phyloP scores from a whole-genome alignment of 2,113 vertebrate species.

The Corynorhinus townsendii region DNA sequence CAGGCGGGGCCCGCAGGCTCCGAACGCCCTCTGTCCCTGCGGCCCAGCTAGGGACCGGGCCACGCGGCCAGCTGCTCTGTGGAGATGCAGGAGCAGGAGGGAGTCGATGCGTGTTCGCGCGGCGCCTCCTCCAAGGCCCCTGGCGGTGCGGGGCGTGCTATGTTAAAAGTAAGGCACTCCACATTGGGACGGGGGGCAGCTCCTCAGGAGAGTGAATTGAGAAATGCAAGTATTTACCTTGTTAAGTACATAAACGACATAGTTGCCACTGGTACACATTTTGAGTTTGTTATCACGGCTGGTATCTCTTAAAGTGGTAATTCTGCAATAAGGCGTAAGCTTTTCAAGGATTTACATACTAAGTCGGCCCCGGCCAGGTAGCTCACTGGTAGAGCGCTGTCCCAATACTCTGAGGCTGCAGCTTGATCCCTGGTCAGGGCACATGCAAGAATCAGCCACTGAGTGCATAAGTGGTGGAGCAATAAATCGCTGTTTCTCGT shows the following conservation, averaged over 20 bases:
- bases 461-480: neutral
- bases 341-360: slow-evolving; percentile 37
- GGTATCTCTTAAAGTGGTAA: slow-evolving; percentile 40
- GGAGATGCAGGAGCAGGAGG: slow-evolving; percentile 56
- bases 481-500: neutral
- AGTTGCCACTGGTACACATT: slow-evolving; percentile 35
- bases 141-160: slow-evolving; percentile 69
- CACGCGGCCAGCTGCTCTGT: slow-evolving; percentile 46
- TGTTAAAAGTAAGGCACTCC: slow-evolving; percentile 67
- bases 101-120: slow-evolving; percentile 47
- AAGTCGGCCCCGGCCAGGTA: neutral
- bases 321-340: slow-evolving; percentile 12
- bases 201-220: slow-evolving; percentile 46
- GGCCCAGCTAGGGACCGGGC: neutral
- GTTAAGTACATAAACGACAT: slow-evolving; percentile 6
- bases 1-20: too few species aligned
- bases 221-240: neutral
- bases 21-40: neutral
- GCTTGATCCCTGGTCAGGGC: neutral
- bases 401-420: neutral
- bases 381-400: neutral
- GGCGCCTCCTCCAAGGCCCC: slow-evolving; percentile 71
- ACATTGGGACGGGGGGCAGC: neutral
- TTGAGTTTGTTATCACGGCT: slow-evolving; percentile 36
- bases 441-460: neutral